Evolutionary conservation across 1,140 invertebrate genomes (phyloP), one percentile per base, ranked within the genome.

Genomic region (Pogonomyrmex californicus): DNA sequence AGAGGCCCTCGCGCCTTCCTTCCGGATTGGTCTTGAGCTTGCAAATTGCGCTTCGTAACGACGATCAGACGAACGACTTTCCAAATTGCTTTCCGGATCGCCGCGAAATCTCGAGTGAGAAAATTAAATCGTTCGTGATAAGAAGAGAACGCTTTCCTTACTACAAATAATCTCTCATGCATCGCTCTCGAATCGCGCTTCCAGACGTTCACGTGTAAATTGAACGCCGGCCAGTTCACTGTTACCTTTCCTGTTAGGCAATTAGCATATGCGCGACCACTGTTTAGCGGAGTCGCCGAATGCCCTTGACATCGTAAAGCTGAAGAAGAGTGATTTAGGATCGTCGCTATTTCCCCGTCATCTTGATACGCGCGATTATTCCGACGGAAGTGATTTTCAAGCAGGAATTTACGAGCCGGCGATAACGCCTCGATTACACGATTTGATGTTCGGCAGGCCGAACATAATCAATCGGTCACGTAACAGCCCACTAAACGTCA

Each of bases 221-320:
- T 73, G 68, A 75, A 83, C 51, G 54, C 36, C 79, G 47, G 66
- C 33, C 68, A 23, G 41, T 82, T 73, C 79, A 73, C 66, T 82
- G 79, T 83, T 83, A 83, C 44, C 56, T 83, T 83, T 60, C 68
- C 79, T 23, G 79, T 83, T 83, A 83, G 68, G 23, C 68, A 75
- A 83, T 83, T 83, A 83, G 54, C 41, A 75, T n/a, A 0, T 73
- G 68, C 38, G 41, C 38, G 51, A 60, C 17, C 30, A 9, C 9
- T 68, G 54, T 23, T 83, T 73, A 33, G 17, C 51, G n/a, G n/a
- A 70, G 65, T 44, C 38, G 58, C 44, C 17, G 33, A 30, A 49
- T 41, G 54, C 54, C 54, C 79, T 73, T 82, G 79, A 82, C 79
- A 73, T 33, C 23, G 41, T 38, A 44, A 56, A 75, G 30, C n/a